These are phyloP conservation scores for Agapornis roseicollis DNA, from an alignment of 2,113 vertebrate genomes.

Conservation along the genomic window DNA sequence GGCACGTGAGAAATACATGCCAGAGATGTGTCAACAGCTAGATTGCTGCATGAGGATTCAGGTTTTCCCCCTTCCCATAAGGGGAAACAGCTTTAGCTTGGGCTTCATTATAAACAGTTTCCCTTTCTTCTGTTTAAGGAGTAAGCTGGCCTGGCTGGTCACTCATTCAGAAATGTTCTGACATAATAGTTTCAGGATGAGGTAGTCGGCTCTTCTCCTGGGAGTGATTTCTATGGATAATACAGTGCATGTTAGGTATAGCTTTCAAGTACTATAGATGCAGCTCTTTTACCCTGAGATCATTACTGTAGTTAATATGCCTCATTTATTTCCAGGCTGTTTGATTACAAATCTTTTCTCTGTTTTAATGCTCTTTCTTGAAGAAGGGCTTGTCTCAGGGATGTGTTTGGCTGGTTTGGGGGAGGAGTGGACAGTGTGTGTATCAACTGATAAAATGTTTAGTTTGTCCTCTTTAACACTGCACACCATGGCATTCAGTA, in stretches of 20 bases:
- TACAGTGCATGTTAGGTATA: fast-evolving
- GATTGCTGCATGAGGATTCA: neutral
- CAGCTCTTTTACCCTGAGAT: neutral
- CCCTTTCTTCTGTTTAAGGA: neutral
- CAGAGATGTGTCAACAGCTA: neutral
- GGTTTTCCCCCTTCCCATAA: neutral
- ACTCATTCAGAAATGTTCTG: neutral
- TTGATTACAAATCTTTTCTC: neutral
- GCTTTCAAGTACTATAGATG: neutral
- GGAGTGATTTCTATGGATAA: neutral
- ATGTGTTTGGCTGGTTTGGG: neutral
- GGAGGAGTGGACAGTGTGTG: fast-evolving
- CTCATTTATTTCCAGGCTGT: neutral
- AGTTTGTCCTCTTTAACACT: neutral
- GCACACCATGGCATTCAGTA: neutral
- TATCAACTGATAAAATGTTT: neutral
- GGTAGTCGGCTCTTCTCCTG: fast-evolving
- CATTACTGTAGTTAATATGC: neutral
- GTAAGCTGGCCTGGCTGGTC: neutral
- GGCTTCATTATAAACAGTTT: neutral
- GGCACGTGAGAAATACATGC: neutral
- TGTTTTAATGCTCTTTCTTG: neutral
- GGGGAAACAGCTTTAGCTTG: neutral
- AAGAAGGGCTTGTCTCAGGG: neutral
- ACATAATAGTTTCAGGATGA: neutral